These are phyloP conservation scores for Oeneis ivallda DNA, from an alignment of 2,888 invertebrate genomes.

Conservation along the genomic window DNA sequence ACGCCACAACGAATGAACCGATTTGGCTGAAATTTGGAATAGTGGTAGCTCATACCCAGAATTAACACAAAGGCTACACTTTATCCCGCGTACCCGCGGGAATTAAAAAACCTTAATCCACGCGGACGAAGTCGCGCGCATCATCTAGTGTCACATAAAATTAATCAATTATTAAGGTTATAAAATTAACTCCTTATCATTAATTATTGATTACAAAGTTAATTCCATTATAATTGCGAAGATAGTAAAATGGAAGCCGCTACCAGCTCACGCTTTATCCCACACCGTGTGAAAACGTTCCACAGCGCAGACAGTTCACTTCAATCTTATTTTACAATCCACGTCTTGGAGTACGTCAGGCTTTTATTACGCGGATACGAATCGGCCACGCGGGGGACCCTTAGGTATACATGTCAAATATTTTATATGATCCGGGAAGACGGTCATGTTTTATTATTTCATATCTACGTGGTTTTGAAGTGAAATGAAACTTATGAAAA, in stretches of 20 bases:
- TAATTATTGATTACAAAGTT: too few relatives aligned
- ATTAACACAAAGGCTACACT: too few relatives aligned
- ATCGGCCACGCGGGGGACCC: conserved; percentile 37
- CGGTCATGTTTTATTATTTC: conserved; percentile 27
- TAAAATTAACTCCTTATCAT: too few relatives aligned
- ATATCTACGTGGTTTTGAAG: conserved; percentile 16
- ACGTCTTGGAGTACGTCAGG: conserved; percentile 57
- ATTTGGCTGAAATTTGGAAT: too few relatives aligned
- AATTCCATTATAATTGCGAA: not conserved
- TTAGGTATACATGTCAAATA: conserved; percentile 23
- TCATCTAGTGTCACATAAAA: too few relatives aligned
- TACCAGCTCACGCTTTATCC: conserved; percentile 33
- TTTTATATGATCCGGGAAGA: conserved; percentile 23
- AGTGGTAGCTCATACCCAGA: too few relatives aligned
- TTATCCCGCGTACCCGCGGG: too few relatives aligned
- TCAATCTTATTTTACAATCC: conserved; percentile 71
- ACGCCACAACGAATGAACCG: too few relatives aligned
- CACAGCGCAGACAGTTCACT: conserved; percentile 54
- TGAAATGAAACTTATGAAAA: not conserved
- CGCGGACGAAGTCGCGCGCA: too few relatives aligned
- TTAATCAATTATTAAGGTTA: too few relatives aligned
- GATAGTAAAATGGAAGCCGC: not conserved
- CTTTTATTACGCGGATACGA: conserved; percentile 49
- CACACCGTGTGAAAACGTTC: conserved; percentile 50
- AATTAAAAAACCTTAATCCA: too few relatives aligned